A percentile compares a stretch with the other conserved stretches of the same genome.
Conservation (phyloP, 2,888 invertebrate species). For the Oligia strigilis region DNA sequence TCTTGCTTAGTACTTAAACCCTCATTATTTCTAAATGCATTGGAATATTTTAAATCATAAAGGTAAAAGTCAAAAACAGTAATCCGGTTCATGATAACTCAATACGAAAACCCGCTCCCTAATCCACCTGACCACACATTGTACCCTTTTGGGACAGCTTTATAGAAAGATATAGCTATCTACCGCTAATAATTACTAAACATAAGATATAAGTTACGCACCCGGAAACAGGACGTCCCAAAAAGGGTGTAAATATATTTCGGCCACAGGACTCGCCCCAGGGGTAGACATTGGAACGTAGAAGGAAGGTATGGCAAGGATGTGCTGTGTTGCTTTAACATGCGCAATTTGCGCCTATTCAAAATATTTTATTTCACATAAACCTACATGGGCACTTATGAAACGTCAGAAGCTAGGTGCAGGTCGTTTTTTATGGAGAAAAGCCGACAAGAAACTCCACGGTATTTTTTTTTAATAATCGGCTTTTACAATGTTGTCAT, state of each 20-base stretch:
- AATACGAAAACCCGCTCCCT: conserved; percentile 6
- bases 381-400: too few species aligned
- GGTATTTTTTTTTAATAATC: too few species aligned
- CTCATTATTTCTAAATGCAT: conserved; percentile 6
- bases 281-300: conserved; percentile 8
- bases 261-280: conserved; percentile 39
- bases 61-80: neutral
- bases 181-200: conserved; percentile 50
- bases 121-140: conserved; percentile 29
- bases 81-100: conserved; percentile 9
- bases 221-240: conserved; percentile 24
- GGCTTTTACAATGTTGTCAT: too few species aligned
- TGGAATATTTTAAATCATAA: neutral
- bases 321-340: neutral
- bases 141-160: conserved; percentile 26
- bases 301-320: neutral
- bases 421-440: too few species aligned
- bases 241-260: conserved; percentile 55
- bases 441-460: too few species aligned
- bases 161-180: conserved; percentile 45
- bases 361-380: too few species aligned
- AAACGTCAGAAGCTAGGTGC: too few species aligned
- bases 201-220: conserved; percentile 22
- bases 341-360: neutral
- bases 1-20: neutral